Percentiles rank a stretch among this genome's conserved stretches.
phyloP scores from a whole-genome alignment of 1,140 invertebrate genomes.

The Neelides sp. region DNA sequence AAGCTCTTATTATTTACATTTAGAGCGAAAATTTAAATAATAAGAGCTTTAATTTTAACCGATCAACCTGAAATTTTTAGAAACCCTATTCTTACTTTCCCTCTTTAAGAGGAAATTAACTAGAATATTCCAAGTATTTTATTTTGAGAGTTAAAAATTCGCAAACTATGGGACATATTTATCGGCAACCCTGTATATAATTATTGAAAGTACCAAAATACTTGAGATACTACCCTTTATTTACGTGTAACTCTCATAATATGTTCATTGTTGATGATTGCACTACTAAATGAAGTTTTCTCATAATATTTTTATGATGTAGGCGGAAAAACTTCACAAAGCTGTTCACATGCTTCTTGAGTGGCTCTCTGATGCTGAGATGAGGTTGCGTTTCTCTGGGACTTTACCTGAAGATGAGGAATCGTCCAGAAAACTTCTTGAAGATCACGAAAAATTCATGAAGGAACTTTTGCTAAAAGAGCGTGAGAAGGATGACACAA shows the following conservation, averaged over 20 bases:
- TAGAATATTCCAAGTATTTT: too few species aligned
- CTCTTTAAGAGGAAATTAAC: too few species aligned
- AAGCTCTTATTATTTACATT: too few species aligned
- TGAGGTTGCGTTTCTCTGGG: slow-evolving; percentile 74
- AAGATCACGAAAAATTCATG: slow-evolving; percentile 78
- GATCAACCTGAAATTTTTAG: too few species aligned
- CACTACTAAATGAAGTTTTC: too few species aligned
- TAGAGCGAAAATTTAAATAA: too few species aligned
- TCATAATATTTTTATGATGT: slow-evolving; percentile 21
- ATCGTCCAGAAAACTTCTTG: slow-evolving; percentile 66
- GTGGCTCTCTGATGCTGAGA: slow-evolving; percentile 91
- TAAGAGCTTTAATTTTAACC: too few species aligned
- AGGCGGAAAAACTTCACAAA: slow-evolving; percentile 85
- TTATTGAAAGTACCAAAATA: too few species aligned
- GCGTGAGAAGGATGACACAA: slow-evolving; percentile 70
- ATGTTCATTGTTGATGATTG: not conserved
- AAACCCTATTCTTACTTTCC: too few species aligned
- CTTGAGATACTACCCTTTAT: not conserved
- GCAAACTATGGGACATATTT: too few species aligned
- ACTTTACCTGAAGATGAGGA: slow-evolving; percentile 80
- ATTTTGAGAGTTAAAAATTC: too few species aligned
- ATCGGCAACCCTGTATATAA: too few species aligned
- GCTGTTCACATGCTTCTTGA: slow-evolving; percentile 84
- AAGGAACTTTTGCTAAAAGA: slow-evolving; percentile 71
- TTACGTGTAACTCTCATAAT: not conserved